These are phyloP conservation scores for Hippocampus comes DNA, from an alignment of 2,113 vertebrate genomes.

Conservation along the genomic window DNA sequence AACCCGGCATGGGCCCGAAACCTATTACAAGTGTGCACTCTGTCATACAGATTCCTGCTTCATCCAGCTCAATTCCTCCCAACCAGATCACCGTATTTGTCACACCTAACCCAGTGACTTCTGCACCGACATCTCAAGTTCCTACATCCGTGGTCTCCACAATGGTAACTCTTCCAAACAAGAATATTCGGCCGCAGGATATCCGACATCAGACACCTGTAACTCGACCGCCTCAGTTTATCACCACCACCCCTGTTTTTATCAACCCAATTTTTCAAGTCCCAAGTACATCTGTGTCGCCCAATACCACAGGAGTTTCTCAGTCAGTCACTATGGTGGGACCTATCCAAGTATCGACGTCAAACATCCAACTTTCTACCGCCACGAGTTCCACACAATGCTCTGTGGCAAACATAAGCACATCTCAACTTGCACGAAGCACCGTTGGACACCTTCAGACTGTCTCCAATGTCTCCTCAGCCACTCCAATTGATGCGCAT, in stretches of 20 bases:
- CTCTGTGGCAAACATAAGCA: slow-evolving; percentile 61
- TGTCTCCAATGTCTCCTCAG: slow-evolving; percentile 60
- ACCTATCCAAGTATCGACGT: slow-evolving; percentile 83
- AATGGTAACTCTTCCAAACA: slow-evolving; percentile 85
- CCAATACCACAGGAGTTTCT: slow-evolving; percentile 80
- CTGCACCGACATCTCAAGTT: slow-evolving; percentile 79
- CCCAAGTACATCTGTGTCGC: slow-evolving; percentile 58
- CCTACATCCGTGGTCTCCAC: slow-evolving; percentile 82
- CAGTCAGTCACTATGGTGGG: slow-evolving; percentile 86
- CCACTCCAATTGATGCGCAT: slow-evolving; percentile 56
- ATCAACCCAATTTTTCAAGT: slow-evolving; percentile 93
- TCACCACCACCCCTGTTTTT: slow-evolving; percentile 86
- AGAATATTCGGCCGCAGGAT: slow-evolving; percentile 82
- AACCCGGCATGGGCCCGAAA: slow-evolving; percentile 67
- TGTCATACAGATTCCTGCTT: slow-evolving; percentile 81
- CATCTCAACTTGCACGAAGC: slow-evolving; percentile 72
- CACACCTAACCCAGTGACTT: slow-evolving; percentile 87
- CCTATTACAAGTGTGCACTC: slow-evolving; percentile 74
- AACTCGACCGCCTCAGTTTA: slow-evolving; percentile 81
- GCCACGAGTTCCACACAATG: slow-evolving; percentile 59
- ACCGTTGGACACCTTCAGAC: slow-evolving; percentile 77
- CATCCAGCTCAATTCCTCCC: slow-evolving; percentile 78
- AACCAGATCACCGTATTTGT: slow-evolving; percentile 96
- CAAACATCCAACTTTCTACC: slow-evolving; percentile 85
- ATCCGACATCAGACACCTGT: slow-evolving; percentile 68